A percentile compares a stretch with the other conserved stretches of the same genome.
These are phyloP conservation scores for Hipparchia semele DNA, from an alignment of 2,888 invertebrate species.

Conservation along the genomic window DNA sequence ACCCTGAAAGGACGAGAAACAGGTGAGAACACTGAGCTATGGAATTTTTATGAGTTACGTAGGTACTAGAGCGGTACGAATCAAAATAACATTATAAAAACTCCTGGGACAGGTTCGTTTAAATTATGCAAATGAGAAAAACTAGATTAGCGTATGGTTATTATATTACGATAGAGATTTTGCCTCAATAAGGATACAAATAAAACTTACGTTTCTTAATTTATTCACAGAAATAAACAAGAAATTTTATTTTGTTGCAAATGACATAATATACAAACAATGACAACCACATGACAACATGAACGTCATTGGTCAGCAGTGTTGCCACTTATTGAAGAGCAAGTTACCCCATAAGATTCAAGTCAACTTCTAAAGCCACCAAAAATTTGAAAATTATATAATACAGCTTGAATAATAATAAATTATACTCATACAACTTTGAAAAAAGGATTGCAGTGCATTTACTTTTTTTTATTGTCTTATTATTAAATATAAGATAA, in stretches of 20 bases:
- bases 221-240: neutral
- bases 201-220: neutral
- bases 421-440: too few relatives aligned
- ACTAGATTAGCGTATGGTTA: constrained; percentile 1
- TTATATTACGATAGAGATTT: neutral
- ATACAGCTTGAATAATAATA: too few relatives aligned
- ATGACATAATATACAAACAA: neutral
- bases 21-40: constrained; percentile 37
- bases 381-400: too few relatives aligned
- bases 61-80: neutral
- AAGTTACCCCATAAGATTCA: too few relatives aligned
- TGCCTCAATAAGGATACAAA: neutral
- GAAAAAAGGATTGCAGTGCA: too few relatives aligned
- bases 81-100: constrained; percentile 18
- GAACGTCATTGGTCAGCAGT: too few relatives aligned
- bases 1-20: constrained; percentile 62
- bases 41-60: constrained; percentile 42
- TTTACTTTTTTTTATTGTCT: too few relatives aligned
- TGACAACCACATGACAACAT: too few relatives aligned
- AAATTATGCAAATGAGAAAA: constrained; percentile 5
- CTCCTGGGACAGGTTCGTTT: neutral
- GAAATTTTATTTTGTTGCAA: constrained; percentile 5
- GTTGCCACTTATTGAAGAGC: too few relatives aligned
- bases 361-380: too few relatives aligned
- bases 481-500: too few relatives aligned